Evolutionary conservation across 1,140 invertebrate species (phyloP), one percentile per base, ranked within the genome.

Genomic region (Bicyclus anynana): DNA sequence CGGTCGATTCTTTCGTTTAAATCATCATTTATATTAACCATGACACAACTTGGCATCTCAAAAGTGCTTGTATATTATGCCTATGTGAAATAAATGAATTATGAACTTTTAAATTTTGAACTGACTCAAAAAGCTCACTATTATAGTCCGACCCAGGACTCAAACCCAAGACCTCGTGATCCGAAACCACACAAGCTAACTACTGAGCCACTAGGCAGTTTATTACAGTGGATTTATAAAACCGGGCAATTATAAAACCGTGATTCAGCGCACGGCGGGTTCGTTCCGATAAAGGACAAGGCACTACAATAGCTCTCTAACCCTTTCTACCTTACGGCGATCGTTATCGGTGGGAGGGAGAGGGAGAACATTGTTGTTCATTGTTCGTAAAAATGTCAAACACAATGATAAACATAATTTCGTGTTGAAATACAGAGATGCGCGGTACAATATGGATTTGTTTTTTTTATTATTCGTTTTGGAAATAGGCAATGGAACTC

Each of bases 381-480:
- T 84, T 86, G 80, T 87, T 80, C 78, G 74, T 81, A 80, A 80
- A 84, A 82, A 85, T 85, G 82, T 85, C 80, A 83, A 85, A 77
- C 77, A 77, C 74, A 83, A 84, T 87, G 84, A 87, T 83, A 87
- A 83, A 87, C 84, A 86, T 77, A 83, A 83, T 75, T 73, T 76
- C 66, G 69, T 80, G 77, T 81, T 80, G 78, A 83, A 83, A 83
- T 69, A 68, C 62, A 63, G 58, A 67, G 62, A 72, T 72, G 71
- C 64, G 72, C 60, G 35, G 56, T 63, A 73, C 69, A 74, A 76
- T 72, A 63, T 47, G 62, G 54, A 58, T 64, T 72, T 74, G 74
- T 69, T 27, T 55, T 57, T 57, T 50, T 23, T 23, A 7, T 23
- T 23, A n/a, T n/a, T n/a, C n/a, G n/a, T n/a, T n/a, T n/a, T n/a